A percentile compares a stretch with the other conserved stretches of the same genome.
Evolutionary conservation across 2,797 vertebrate species (phyloP).

Genomic region (Tapera naevia): DNA sequence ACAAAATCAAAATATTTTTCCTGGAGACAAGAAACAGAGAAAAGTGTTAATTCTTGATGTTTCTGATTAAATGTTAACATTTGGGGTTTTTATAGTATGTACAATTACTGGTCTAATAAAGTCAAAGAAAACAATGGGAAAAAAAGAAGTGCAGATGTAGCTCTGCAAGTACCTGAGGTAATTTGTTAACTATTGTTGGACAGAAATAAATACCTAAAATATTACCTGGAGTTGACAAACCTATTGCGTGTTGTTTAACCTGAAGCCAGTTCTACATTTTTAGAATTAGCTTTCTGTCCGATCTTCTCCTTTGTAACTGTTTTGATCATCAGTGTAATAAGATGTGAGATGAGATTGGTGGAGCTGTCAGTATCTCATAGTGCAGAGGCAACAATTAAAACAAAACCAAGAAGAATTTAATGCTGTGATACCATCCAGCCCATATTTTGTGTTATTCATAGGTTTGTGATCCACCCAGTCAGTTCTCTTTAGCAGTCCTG

Average conservation of each 20-base stretch:
- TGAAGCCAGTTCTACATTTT: neutral
- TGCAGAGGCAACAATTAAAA: neutral
- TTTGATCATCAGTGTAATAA: neutral
- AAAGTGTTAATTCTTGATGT: neutral
- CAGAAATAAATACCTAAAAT: neutral
- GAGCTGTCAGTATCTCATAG: neutral
- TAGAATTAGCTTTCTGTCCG: neutral
- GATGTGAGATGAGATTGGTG: neutral
- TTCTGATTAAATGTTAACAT: neutral
- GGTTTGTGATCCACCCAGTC: neutral
- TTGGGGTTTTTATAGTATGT: neutral
- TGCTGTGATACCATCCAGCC: neutral
- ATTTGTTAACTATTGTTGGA: neutral
- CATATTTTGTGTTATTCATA: neutral
- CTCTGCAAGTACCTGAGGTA: neutral
- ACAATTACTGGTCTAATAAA: neutral
- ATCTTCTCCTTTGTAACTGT: neutral
- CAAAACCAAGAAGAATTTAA: neutral
- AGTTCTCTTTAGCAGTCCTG: neutral
- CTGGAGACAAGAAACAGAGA: neutral
- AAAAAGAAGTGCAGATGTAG: neutral
- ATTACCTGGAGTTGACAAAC: neutral
- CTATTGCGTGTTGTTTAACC: neutral
- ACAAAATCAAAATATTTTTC: neutral
- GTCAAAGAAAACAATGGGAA: neutral